Base-by-base conservation (phyloP, 2,888 invertebrate genomes). In the Lepeophtheirus nordmannii region DNA sequence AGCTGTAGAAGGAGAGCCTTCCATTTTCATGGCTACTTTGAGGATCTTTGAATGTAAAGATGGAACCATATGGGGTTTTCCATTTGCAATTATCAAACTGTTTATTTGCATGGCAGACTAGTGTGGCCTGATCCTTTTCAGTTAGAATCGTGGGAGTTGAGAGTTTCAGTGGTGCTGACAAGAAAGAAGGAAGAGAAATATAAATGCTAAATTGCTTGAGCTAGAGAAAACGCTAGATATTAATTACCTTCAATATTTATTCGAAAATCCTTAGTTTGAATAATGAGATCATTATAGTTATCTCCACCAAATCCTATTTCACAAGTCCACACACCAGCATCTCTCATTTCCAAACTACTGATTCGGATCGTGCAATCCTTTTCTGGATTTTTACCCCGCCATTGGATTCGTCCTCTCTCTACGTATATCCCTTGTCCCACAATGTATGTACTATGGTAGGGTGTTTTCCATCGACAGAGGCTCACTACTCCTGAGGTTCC, bases 31-130 rank as follows among this genome's bases (percentile, higher is more conserved):
- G 65, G 12, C 39, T 39, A 40, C 38, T 20, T 20, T 38, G 20
- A 12, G 22, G 37, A 20, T 56, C 56, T 12, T 30, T 14, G 58
- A 56, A 58, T 17, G 37, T 65, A 40, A 53, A 38, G 57, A 40
- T 65, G 10, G 14, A n/a, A 30, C 57, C 58, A 58, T 65, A 65
- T 17, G 65, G 65, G 7, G 65, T 65, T 23, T 46, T 56, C 65
- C 65, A 65, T 17, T 53, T 17, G 38, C 65, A 65, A 20, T 7
- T 53, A n/a, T 65, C 65, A 38, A 39, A 65, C 11, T 46, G 30
- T 10, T 65, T 65, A 58, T 65, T 65, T 10, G 65, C 65, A 58
- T 65, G 65, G 39, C 65, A 65, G 11, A 65, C 65, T 10, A 65
- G 58, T 20, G 65, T 65, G 2, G 65, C 65, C 20, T 65, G 37